Base-by-base conservation (phyloP, 37 sponge, comb jelly and placozoan species). In the Diacarnus erythraeanus region DNA sequence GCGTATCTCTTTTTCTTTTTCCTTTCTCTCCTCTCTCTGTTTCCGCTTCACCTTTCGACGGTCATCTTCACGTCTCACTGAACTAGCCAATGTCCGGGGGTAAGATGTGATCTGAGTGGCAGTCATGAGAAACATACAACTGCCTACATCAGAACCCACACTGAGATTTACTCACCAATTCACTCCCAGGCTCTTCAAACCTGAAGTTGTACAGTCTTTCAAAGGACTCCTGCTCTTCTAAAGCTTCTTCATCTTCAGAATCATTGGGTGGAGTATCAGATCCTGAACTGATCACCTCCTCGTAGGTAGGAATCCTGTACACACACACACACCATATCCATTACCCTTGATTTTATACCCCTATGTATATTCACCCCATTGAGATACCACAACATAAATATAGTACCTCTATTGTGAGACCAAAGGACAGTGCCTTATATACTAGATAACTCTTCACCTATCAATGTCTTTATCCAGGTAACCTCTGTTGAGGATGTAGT, bases 171-270 rank as follows among this genome's bases (percentile, higher is more conserved):
- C 91, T 71, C 36, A 92, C 89, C 67, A 44, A 22, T 8, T 37
- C 59, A 41, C 84, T 78, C 38, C 64, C 94, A 30, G 88, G 91
- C 31, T 90, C 94, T 51, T 94, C 91, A 83, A 90, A 94, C 68
- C 91, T 83, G 80, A 97, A 97, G 80, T 97, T 97, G 64, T 82
- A 97, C 81, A 84, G 75, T 38, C 96, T 65, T 64, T 97, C 98
- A 79, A 95, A 97, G 59, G 87, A 78, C 37, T 95, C 98, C 31
- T 95, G 96, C 44, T 81, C 67, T 4, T 97, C 94, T 9, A 95
- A 36, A 17, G 83, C 93, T 3, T 92, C 95, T 58, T 95, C 96
- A 58, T 95, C 94, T 44, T 77, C 78, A 12, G 78, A 64, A 61
- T 64, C 66, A 44, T 31, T 44, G 47, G 64, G 78, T 22, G 71